Evolutionary conservation across 2,113 vertebrate genomes (phyloP).

Genomic region (Cheirogaleus medius): DNA sequence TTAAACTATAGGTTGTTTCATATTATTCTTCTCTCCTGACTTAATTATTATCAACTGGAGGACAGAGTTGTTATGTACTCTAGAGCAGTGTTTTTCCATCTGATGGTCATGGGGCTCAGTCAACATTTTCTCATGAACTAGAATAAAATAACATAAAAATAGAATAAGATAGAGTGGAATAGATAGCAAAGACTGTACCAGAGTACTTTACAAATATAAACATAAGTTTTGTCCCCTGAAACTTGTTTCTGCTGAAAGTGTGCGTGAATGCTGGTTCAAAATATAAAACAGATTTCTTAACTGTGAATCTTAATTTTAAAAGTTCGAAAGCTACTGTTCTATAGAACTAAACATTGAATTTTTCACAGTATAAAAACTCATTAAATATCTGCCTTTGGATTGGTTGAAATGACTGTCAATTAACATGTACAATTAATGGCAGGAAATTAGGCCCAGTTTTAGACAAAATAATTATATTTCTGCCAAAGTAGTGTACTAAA

Average conservation of each 20-base stretch:
- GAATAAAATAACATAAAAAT: not conserved
- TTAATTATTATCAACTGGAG: not conserved
- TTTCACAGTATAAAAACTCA: not conserved
- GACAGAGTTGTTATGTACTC: not conserved
- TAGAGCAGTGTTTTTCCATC: not conserved
- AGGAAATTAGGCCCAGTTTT: slow-evolving; percentile 11
- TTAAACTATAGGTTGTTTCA: not conserved
- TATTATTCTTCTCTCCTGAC: not conserved
- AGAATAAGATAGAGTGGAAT: not conserved
- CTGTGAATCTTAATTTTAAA: not conserved
- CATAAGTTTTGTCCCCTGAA: not conserved
- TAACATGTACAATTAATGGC: slow-evolving; percentile 41
- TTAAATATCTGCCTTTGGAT: not conserved
- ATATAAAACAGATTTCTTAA: not conserved
- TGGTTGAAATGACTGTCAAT: slow-evolving; percentile 36
- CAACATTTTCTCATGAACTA: not conserved
- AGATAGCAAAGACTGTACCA: not conserved
- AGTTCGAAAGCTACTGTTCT: not conserved
- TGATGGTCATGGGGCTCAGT: not conserved
- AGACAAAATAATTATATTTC: not conserved
- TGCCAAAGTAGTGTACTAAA: not conserved
- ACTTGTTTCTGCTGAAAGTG: not conserved
- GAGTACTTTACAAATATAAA: not conserved
- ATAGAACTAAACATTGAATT: not conserved
- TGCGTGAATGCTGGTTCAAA: not conserved